Percentiles rank a stretch among this genome's conserved stretches.
phyloP scores from a whole-genome alignment of 2,797 vertebrate species.

The Clarias pachynema region DNA sequence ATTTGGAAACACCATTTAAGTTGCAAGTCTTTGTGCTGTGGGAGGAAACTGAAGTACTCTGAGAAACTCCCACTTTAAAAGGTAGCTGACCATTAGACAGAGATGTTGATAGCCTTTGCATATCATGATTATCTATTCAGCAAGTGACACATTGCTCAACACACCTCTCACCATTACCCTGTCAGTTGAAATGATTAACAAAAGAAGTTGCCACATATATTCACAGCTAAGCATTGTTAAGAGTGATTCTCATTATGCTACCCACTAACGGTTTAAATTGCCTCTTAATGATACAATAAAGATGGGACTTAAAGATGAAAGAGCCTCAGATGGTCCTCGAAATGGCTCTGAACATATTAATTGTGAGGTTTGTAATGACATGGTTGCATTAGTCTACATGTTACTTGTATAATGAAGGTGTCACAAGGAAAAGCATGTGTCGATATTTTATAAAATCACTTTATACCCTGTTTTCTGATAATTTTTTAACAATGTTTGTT shows the following conservation, averaged over 20 bases:
- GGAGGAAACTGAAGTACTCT: too few species aligned
- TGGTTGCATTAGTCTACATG: conserved; percentile 8
- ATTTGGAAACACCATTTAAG: too few species aligned
- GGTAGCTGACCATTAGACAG: conserved; percentile 76
- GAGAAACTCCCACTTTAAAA: conserved; percentile 71
- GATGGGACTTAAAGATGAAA: conserved; percentile 73
- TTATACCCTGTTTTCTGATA: background rate
- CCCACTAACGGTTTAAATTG: conserved; percentile 67
- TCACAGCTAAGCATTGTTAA: conserved; percentile 66
- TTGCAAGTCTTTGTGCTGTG: too few species aligned
- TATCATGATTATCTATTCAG: conserved; percentile 73
- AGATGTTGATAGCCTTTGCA: conserved; percentile 60
- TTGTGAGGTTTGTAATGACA: conserved; percentile 15
- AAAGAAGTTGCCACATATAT: conserved; percentile 70
- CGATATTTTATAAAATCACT: conserved; percentile 8
- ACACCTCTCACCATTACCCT: conserved; percentile 72
- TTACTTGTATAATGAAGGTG: background rate
- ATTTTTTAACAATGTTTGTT: background rate
- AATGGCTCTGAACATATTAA: conserved; percentile 50
- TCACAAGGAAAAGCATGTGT: background rate
- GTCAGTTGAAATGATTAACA: conserved; percentile 73
- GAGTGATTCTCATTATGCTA: conserved; percentile 67
- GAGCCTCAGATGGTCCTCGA: conserved; percentile 57
- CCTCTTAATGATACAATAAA: conserved; percentile 60
- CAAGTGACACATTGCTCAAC: conserved; percentile 65